phyloP scores from a whole-genome alignment of 2,888 invertebrate species.

The Tricholauxania praeusta region DNA sequence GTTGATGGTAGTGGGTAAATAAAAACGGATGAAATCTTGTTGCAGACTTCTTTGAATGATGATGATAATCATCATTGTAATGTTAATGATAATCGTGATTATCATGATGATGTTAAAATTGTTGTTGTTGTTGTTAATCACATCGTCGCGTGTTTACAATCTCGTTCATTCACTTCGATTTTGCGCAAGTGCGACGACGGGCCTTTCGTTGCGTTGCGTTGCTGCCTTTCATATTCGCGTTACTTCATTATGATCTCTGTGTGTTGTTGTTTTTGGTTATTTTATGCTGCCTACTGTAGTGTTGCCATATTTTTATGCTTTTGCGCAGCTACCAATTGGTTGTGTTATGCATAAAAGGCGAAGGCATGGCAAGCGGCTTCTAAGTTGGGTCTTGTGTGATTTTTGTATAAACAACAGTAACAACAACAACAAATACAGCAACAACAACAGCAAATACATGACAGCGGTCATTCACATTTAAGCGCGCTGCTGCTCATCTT shows the following conservation, averaged over 20 bases:
- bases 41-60: background rate
- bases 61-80: too few species aligned
- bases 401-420: background rate
- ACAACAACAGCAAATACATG: constrained; percentile 1
- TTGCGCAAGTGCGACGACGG: constrained; percentile 26
- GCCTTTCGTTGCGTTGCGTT: background rate
- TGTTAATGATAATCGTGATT: too few species aligned
- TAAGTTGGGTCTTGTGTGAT: background rate
- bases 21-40: background rate
- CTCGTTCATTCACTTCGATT: constrained; percentile 31
- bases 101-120: background rate
- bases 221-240: background rate
- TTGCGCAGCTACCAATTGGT: too few species aligned
- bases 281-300: background rate
- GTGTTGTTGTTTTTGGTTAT: too few species aligned
- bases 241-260: background rate
- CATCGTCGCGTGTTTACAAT: constrained; percentile 29
- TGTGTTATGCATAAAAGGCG: constrained; percentile 3
- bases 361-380: background rate
- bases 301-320: constrained; percentile 18
- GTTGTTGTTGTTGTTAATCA: constrained; percentile 1
- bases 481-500: background rate
- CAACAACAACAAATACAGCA: constrained; percentile 19
- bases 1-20: background rate
- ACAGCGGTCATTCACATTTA: constrained; percentile 27